phyloP scores from a whole-genome alignment of 1,140 invertebrate genomes.

The Homarus americanus region DNA sequence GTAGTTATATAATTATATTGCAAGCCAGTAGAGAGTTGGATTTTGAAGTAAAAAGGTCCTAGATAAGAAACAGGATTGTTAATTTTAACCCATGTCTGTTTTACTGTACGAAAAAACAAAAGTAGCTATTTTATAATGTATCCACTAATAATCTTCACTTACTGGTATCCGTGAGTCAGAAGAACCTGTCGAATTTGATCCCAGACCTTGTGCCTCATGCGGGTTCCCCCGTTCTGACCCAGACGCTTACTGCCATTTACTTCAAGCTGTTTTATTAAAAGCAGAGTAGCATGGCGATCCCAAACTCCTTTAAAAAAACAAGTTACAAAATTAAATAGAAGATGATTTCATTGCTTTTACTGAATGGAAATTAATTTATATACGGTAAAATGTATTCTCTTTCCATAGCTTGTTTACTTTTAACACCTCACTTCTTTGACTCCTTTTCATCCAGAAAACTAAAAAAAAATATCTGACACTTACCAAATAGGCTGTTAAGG shows the following conservation, averaged over 20 bases:
- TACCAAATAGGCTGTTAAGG: slow-evolving; percentile 51
- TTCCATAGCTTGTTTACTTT: too few species aligned
- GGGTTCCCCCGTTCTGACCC: slow-evolving; percentile 58
- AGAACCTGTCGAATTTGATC: slow-evolving; percentile 49
- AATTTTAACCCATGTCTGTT: too few species aligned
- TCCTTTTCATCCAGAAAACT: not conserved
- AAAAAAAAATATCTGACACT: not conserved
- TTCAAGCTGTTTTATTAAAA: slow-evolving; percentile 40
- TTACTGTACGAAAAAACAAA: too few species aligned
- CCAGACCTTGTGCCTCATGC: slow-evolving; percentile 56
- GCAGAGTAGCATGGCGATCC: slow-evolving; percentile 18
- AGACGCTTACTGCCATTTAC: slow-evolving; percentile 42
- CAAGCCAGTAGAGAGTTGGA: too few species aligned
- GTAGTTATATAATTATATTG: too few species aligned
- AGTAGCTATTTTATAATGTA: too few species aligned
- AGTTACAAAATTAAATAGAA: not conserved
- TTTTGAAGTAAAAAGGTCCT: too few species aligned
- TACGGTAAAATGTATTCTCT: not conserved
- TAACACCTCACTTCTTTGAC: too few species aligned
- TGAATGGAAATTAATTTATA: not conserved
- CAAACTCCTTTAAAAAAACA: slow-evolving; percentile 18
- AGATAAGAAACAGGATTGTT: too few species aligned
- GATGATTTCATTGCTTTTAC: not conserved
- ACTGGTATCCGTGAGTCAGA: slow-evolving; percentile 47
- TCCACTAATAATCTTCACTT: slow-evolving; percentile 25